These are phyloP conservation scores for Heliconius ethilla DNA, from an alignment of 2,888 invertebrate species.

Conservation along the genomic window DNA sequence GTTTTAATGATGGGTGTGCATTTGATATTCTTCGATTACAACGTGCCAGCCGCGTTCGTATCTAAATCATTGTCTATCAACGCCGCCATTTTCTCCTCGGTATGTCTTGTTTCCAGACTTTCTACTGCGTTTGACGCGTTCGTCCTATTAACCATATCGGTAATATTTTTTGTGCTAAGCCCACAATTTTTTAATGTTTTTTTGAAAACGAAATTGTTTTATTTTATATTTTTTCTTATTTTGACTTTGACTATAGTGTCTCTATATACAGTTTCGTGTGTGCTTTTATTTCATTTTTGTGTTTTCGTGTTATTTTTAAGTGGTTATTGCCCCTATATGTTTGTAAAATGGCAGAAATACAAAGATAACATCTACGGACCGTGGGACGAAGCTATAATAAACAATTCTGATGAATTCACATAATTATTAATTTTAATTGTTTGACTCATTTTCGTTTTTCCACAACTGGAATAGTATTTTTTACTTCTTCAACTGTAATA, in stretches of 20 bases:
- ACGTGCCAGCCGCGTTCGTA: slow-evolving; percentile 92
- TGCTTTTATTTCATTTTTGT: slow-evolving; percentile 84
- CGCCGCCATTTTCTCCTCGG: slow-evolving; percentile 96
- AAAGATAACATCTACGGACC: slow-evolving; percentile 98
- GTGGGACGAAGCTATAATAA: slow-evolving; percentile 97
- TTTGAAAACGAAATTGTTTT: slow-evolving; percentile 80
- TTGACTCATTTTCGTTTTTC: slow-evolving; percentile 8
- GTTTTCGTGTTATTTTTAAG: slow-evolving; percentile 84
- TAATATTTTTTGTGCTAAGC: slow-evolving; percentile 93
- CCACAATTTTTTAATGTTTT: slow-evolving; percentile 88
- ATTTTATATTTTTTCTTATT: slow-evolving; percentile 76
- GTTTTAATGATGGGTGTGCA: slow-evolving; percentile 93
- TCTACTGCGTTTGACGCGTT: slow-evolving; percentile 93
- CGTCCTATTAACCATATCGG: slow-evolving; percentile 93
- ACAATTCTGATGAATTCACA: slow-evolving; percentile 79
- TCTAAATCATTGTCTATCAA: slow-evolving; percentile 96
- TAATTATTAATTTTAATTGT: slow-evolving; percentile 37
- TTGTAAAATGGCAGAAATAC: slow-evolving; percentile 88
- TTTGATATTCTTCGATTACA: slow-evolving; percentile 96
- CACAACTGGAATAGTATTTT: background rate
- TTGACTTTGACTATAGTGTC: slow-evolving; percentile 75
- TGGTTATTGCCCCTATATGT: slow-evolving; percentile 87
- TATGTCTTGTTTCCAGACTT: slow-evolving; percentile 96
- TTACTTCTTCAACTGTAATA: background rate
- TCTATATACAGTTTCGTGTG: slow-evolving; percentile 81